phyloP scores from a whole-genome alignment of 2,888 invertebrate genomes.

The Metacarcinus magister region DNA sequence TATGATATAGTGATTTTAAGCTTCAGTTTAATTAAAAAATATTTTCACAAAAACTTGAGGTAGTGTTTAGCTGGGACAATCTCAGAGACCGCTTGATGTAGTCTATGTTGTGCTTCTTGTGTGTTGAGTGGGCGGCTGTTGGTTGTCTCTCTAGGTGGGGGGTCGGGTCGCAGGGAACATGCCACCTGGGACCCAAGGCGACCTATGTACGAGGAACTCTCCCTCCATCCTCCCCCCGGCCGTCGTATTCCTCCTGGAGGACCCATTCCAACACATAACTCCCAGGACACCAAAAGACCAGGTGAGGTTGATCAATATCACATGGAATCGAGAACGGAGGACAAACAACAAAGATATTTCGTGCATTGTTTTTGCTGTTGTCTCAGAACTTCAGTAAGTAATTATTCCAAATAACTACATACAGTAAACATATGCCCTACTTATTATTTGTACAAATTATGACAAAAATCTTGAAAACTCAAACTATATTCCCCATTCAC shows the following conservation, averaged over 20 bases:
- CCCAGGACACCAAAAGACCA: conserved; percentile 83
- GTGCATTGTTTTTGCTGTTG: not conserved
- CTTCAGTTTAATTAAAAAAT: not conserved
- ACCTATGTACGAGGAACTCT: conserved; percentile 95
- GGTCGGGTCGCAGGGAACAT: conserved; percentile 85
- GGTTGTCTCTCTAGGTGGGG: conserved; percentile 81
- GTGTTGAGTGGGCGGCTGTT: conserved; percentile 81
- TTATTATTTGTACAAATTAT: not conserved
- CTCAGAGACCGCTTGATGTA: conserved; percentile 79
- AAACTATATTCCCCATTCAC: not conserved
- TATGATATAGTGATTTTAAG: not conserved
- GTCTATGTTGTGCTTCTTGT: conserved; percentile 80
- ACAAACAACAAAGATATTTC: not conserved
- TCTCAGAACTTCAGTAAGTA: conserved; percentile 2
- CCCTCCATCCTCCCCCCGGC: conserved; percentile 86
- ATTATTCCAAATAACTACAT: not conserved
- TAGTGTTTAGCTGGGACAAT: conserved; percentile 66
- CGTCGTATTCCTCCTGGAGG: conserved; percentile 87
- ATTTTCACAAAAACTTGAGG: conserved; percentile 1
- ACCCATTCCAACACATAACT: conserved; percentile 87
- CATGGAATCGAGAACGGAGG: conserved; percentile 74
- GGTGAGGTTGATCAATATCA: conserved; percentile 67
- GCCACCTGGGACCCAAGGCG: conserved; percentile 95
- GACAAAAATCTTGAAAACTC: not conserved
- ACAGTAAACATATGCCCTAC: not conserved